Evolutionary conservation across 1,140 invertebrate species (phyloP), one percentile per base, ranked within the genome.

Genomic region (Campoletis sonorensis): DNA sequence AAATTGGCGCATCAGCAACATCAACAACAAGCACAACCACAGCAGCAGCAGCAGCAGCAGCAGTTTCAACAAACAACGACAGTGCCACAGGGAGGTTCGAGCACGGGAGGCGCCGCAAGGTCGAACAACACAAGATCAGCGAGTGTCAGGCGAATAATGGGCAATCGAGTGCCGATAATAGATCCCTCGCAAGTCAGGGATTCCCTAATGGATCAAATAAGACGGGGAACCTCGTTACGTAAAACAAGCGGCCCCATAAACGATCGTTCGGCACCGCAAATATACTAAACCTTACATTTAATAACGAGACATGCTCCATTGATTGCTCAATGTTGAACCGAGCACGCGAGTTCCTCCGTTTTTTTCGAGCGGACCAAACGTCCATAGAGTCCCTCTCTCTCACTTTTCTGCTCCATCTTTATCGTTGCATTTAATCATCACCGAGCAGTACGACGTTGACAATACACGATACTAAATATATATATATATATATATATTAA

Each of bases 161-260:
- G 89, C 27, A 91, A 89, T 81, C 87, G 90, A 11, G 87, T 90
- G 7, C 90, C 94, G 0, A 89, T 93, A 16, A 88, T 92, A 16
- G 94, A 94, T 87, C 93, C 93, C 1, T 82, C 91, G 0, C 88
- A 93, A 70, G 93, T 93, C n/a, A 91, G 94, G 45, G 94, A 94
- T 81, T 94, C 94, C 4, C 92, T 98, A 0, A 97, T 98, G 96
- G 97, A 98, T 93, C 97, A 98, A 87, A 98, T 98, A 67, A 95
- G 97, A 87, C 94, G 95, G 61, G 97, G 97, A 33, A 97, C 96
- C 2, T 95, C 95, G 5, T 90, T 98, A 72, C 95, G 93, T 64
- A 94, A 95, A 84, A 96, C 95, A 83, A 94, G 91, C 64, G 93
- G 93, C 54, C 93, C 93, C 33, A 93, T 94, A 33, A 93, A 93